phyloP scores from a whole-genome alignment of 2,888 invertebrate genomes.

The Zootermopsis nevadensis region DNA sequence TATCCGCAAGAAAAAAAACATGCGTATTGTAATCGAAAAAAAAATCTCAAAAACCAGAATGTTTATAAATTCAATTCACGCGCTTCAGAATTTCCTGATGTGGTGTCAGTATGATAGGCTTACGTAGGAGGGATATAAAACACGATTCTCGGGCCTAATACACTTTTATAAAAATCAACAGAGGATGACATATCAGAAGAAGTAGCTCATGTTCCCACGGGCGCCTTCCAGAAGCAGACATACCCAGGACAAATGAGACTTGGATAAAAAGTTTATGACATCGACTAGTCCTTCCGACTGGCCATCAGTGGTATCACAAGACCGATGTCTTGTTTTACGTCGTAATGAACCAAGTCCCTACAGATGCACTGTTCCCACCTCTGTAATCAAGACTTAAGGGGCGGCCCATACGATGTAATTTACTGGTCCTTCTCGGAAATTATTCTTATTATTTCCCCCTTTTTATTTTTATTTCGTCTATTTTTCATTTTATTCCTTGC shows the following conservation, averaged over 20 bases:
- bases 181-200: not conserved
- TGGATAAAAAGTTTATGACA: constrained; percentile 16
- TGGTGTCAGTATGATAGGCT: too few species aligned
- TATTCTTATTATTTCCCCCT: constrained; percentile 17
- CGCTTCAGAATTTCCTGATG: too few species aligned
- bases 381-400: constrained; percentile 36
- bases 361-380: constrained; percentile 10
- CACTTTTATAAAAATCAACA: not conserved
- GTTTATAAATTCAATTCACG: too few species aligned
- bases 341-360: constrained; percentile 24
- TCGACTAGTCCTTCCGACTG: not conserved
- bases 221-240: not conserved
- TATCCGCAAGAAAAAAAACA: too few species aligned
- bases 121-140: not conserved
- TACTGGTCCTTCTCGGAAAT: constrained; percentile 38
- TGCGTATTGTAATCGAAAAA: too few species aligned
- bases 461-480: not conserved
- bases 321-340: constrained; percentile 34
- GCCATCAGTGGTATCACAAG: not conserved
- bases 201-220: not conserved
- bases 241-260: not conserved
- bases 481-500: not conserved
- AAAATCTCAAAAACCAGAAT: too few species aligned
- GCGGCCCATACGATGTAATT: constrained; percentile 34
- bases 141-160: not conserved